Evolutionary conservation across 1,140 invertebrate genomes (phyloP).

Genomic region (Maconellicoccus hirsutus): DNA sequence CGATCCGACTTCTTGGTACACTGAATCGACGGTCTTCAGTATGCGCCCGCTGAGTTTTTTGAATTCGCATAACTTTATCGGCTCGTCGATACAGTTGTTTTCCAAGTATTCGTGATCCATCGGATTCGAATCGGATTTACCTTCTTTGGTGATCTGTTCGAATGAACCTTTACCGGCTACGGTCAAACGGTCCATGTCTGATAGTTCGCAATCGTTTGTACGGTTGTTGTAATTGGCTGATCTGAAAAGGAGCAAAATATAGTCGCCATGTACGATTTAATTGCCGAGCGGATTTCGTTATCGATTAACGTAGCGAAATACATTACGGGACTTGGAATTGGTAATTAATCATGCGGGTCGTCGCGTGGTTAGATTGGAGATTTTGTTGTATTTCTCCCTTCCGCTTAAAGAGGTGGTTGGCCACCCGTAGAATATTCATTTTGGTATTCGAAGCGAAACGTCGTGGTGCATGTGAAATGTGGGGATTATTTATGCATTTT

Average conservation of each 20-base stretch:
- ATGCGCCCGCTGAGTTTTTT: conserved; percentile 76
- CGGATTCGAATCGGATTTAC: conserved; percentile 25
- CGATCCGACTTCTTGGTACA: conserved; percentile 77
- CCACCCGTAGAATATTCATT: too few relatives aligned
- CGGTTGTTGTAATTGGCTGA: conserved; percentile 80
- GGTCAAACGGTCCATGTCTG: conserved; percentile 80
- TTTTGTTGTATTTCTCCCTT: too few relatives aligned
- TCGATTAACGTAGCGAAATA: too few relatives aligned
- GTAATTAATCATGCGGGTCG: too few relatives aligned
- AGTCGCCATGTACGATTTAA: too few relatives aligned
- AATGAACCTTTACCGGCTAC: conserved; percentile 63
- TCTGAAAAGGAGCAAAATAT: conserved; percentile 41
- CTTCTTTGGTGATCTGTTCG: conserved; percentile 42
- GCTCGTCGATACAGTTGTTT: conserved; percentile 81
- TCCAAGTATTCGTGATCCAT: conserved; percentile 63
- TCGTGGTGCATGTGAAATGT: too few relatives aligned
- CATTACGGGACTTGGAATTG: too few relatives aligned
- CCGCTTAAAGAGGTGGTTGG: too few relatives aligned
- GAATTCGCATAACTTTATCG: conserved; percentile 83
- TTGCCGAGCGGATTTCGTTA: too few relatives aligned
- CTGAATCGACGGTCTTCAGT: conserved; percentile 85
- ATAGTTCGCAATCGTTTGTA: conserved; percentile 72
- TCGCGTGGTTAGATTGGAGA: too few relatives aligned
- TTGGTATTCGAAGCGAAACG: too few relatives aligned
- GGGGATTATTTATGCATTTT: too few relatives aligned